These are phyloP conservation scores for Nemurella pictetii DNA, from an alignment of 2,888 invertebrate species.

Conservation along the genomic window DNA sequence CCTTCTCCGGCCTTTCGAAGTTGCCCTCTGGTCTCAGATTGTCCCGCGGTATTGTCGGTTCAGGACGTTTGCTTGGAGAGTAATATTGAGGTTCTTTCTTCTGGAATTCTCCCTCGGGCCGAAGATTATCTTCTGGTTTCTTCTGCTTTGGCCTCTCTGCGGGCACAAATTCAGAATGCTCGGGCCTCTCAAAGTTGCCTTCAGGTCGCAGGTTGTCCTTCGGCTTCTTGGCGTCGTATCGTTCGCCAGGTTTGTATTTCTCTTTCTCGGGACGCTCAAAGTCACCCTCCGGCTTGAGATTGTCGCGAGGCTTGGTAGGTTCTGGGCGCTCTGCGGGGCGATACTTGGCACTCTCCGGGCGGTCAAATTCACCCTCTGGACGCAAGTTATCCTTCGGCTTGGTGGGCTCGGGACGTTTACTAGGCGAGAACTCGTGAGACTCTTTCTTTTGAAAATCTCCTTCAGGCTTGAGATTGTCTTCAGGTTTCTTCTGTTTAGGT, in stretches of 20 bases:
- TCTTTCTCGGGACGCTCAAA: slow-evolving; percentile 56
- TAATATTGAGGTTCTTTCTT: slow-evolving; percentile 50
- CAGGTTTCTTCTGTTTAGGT: slow-evolving; percentile 47
- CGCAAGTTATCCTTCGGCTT: slow-evolving; percentile 42
- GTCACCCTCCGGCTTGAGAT: slow-evolving; percentile 57
- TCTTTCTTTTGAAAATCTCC: slow-evolving; percentile 59
- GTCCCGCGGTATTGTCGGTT: slow-evolving; percentile 61
- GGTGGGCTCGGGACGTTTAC: slow-evolving; percentile 40
- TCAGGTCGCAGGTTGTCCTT: slow-evolving; percentile 51
- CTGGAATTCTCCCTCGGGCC: slow-evolving; percentile 62
- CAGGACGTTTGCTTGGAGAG: slow-evolving; percentile 43
- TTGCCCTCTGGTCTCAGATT: slow-evolving; percentile 66
- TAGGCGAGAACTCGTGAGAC: slow-evolving; percentile 23
- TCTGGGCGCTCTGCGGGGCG: slow-evolving; percentile 52
- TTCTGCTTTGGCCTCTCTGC: slow-evolving; percentile 49
- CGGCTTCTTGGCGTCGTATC: slow-evolving; percentile 51
- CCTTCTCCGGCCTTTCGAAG: slow-evolving; percentile 54
- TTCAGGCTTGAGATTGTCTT: slow-evolving; percentile 51
- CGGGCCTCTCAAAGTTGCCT: slow-evolving; percentile 46
- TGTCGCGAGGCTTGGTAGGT: slow-evolving; percentile 55
- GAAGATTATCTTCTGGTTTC: slow-evolving; percentile 46
- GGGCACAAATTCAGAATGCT: slow-evolving; percentile 44
- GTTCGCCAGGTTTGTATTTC: slow-evolving; percentile 55
- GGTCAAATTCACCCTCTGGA: slow-evolving; percentile 52
- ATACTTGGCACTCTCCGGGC: slow-evolving; percentile 43